Conservation (phyloP, 2,888 invertebrate genomes). For the Tipula confusa region DNA sequence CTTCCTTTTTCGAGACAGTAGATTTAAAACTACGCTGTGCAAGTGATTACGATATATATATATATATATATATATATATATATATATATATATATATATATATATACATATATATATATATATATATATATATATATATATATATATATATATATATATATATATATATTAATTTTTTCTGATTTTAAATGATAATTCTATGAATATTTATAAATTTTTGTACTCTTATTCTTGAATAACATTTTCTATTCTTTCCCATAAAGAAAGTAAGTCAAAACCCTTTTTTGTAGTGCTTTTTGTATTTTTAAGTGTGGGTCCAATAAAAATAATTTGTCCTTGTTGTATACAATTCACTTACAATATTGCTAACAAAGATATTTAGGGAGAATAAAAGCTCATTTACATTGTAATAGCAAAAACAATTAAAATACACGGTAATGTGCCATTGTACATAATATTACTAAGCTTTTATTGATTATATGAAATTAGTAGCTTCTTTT, state of each 20-base stretch:
- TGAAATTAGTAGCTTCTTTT: no score
- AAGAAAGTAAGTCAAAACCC: neutral
- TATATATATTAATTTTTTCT: neutral
- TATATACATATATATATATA: no score
- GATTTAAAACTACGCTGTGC: no score
- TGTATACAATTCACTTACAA: neutral
- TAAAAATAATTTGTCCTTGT: neutral
- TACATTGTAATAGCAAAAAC: neutral
- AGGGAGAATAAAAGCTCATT: neutral
- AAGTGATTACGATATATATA: no score
- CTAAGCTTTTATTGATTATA: no score
- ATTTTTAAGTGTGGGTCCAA: neutral
- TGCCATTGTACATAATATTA: no score
- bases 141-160: neutral
- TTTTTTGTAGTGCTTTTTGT: neutral
- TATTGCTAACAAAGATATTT: neutral
- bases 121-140: no score
- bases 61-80: no score
- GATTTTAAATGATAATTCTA: conserved; percentile 12
- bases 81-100: no score
- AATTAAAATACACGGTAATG: no score
- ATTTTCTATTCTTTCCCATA: neutral
- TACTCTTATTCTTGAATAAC: neutral
- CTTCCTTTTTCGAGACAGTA: no score
- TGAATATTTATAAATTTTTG: neutral